Percentiles rank a stretch among this genome's conserved stretches.
Evolutionary conservation across 2,113 vertebrate genomes (phyloP).

Genomic region (Dasyprocta punctata): DNA sequence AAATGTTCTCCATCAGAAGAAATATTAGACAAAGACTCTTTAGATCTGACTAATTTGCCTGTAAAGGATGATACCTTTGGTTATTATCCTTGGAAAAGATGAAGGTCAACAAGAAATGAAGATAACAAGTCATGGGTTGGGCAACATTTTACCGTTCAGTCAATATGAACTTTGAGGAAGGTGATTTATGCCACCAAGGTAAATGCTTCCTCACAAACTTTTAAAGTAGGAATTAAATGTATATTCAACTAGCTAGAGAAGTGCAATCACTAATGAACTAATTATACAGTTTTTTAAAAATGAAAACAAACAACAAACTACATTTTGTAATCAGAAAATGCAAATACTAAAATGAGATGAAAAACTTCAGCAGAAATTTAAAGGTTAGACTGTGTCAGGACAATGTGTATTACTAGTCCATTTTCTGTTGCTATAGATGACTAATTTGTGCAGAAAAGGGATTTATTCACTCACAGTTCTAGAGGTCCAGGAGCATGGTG

Average conservation of each 20-base stretch:
- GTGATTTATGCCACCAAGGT: neutral
- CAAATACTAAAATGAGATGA: slow-evolving; percentile 8
- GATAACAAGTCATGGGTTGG: neutral
- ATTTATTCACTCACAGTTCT: neutral
- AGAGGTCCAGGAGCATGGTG: neutral
- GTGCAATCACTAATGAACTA: neutral
- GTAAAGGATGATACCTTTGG: neutral
- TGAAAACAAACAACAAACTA: neutral
- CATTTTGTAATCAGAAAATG: neutral
- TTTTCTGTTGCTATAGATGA: neutral
- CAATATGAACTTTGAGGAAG: neutral
- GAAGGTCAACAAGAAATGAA: neutral
- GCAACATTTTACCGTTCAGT: neutral
- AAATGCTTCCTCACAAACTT: slow-evolving; percentile 11
- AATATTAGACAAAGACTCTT: neutral
- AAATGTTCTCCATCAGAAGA: neutral
- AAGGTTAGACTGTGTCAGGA: neutral
- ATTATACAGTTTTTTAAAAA: neutral
- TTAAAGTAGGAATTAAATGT: neutral
- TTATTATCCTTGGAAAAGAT: neutral
- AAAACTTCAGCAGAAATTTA: neutral
- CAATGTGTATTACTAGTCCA: neutral
- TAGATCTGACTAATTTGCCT: neutral
- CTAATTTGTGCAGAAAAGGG: neutral
- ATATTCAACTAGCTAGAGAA: neutral